Evolutionary conservation across 2,888 invertebrate genomes (phyloP).

Genomic region (Lochmaea capreae): DNA sequence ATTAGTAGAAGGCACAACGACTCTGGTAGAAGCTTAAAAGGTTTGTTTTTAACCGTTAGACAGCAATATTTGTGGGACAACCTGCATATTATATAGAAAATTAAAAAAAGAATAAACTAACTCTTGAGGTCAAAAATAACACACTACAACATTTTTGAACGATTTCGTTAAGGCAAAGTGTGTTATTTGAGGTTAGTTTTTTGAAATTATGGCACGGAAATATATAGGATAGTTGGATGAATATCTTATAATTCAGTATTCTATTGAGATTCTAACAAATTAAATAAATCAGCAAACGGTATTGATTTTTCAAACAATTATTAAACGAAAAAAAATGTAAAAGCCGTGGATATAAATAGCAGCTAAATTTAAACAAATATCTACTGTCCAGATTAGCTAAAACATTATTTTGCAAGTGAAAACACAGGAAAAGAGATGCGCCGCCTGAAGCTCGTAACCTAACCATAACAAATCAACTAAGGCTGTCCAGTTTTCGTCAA

Average conservation of each 20-base stretch:
- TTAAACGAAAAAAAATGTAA: no score
- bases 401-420: no score
- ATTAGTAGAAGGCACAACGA: no score
- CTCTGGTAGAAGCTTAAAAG: no score
- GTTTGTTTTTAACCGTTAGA: background rate
- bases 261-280: background rate
- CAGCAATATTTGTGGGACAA: slow-evolving; percentile 2
- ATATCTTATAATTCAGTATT: background rate
- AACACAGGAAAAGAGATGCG: no score
- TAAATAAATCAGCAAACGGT: background rate
- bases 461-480: no score
- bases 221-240: background rate
- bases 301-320: background rate
- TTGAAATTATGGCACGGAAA: slow-evolving; percentile 1
- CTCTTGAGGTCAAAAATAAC: background rate
- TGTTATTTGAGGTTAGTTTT: background rate
- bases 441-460: no score
- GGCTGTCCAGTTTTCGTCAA: no score
- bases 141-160: background rate
- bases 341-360: no score
- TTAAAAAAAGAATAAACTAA: background rate
- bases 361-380: no score
- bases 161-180: background rate
- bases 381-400: no score
- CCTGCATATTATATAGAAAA: background rate